phyloP scores from a whole-genome alignment of 2,888 invertebrate species.

The Drosophila picticornis region DNA sequence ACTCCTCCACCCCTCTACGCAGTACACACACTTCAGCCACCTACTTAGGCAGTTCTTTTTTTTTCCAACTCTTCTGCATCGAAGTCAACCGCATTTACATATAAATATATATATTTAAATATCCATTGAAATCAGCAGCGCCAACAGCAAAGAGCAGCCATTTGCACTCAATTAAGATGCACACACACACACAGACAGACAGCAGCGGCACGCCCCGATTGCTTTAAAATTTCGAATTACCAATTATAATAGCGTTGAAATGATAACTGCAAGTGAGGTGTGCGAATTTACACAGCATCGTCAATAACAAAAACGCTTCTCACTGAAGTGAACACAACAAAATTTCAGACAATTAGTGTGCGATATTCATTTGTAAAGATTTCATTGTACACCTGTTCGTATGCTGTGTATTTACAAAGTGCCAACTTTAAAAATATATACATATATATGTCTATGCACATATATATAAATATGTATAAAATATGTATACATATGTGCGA shows the following conservation, averaged over 20 bases:
- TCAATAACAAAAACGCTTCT: not conserved
- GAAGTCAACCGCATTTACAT: slow-evolving; percentile 42
- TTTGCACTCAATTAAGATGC: slow-evolving; percentile 36
- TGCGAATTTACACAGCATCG: not conserved
- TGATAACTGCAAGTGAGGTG: not conserved
- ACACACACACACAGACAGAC: slow-evolving; percentile 1
- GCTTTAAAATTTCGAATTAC: not conserved
- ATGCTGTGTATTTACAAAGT: not conserved
- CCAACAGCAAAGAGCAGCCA: slow-evolving; percentile 26
- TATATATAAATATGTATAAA: not conserved
- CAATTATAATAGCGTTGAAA: slow-evolving; percentile 9
- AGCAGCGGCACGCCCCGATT: not conserved
- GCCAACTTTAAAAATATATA: not conserved
- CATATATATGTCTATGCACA: not conserved
- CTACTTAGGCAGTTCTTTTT: slow-evolving; percentile 8
- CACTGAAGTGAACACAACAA: not conserved
- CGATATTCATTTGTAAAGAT: not conserved
- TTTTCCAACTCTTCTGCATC: slow-evolving; percentile 33
- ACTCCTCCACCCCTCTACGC: not conserved
- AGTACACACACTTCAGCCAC: not conserved
- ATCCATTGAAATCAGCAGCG: slow-evolving; percentile 29
- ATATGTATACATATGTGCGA: not conserved
- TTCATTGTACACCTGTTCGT: not conserved
- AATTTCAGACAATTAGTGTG: not conserved
- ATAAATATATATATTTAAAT: slow-evolving; percentile 44